Base-by-base conservation (phyloP, 2,113 vertebrate species). In the Actenoides hombroni region DNA sequence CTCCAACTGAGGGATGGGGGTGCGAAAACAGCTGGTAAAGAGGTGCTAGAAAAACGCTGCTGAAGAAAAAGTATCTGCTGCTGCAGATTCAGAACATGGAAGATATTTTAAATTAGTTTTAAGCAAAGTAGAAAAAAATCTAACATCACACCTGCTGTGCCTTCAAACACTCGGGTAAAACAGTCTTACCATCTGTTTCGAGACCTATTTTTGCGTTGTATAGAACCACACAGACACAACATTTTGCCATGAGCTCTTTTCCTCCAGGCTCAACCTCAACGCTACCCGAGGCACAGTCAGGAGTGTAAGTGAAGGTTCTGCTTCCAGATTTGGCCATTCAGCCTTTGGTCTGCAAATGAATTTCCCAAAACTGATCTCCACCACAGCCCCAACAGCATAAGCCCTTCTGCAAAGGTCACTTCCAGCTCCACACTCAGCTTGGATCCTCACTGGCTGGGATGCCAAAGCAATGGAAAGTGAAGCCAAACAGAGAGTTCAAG, bases 371-470 rank as follows among this genome's bases (percentile, higher is more conserved):
- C 35, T n/a, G 26, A 57, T 56, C 42, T 44, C 77, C 31, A 60
- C 25, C 29, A 28, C 20, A 48, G 61, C 26, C 61, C 48, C 76
- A 59, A 23, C 57, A 68, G 83, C 70, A 20, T 60, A 48, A 39
- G 5, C 12, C 60, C 37, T 53, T 5, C 54, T 39, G 56, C 71
- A 77, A 48, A 59, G 42, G 10, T 18, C 54, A 4, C 35, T 73
- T 39, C 69, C 85, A 64, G 24, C 64, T 23, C 29, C 10, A 1
- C 17, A 0, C 3, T 59, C 4, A 40, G 6, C 88, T 35, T 3
- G 0, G 35, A 7, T 40, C 67, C 64, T 29, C 4, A 4, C 48
- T 3, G 53, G 31, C 49, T 1, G 40, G 4, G 40, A 8, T 26
- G 23, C 64, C 78, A 71, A 20, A 26, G 40, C 12, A 33, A 23